Evolutionary conservation across 2,113 vertebrate genomes (phyloP).

Genomic region (Condylura cristata): DNA sequence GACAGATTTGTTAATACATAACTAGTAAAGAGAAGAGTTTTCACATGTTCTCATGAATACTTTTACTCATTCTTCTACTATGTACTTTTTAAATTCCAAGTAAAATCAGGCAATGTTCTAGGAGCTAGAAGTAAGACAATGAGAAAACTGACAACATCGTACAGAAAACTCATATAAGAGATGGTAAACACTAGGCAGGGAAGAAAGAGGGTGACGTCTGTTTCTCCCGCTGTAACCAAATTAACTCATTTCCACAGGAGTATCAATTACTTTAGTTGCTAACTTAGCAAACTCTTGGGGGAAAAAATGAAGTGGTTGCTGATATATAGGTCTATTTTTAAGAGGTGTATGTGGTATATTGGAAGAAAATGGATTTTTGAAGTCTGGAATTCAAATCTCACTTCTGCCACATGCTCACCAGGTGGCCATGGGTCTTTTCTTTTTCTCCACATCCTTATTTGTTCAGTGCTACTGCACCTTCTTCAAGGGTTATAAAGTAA

Average conservation of each 20-base stretch:
- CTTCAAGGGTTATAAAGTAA: not conserved
- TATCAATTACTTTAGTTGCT: not conserved
- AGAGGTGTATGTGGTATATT: not conserved
- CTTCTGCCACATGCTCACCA: not conserved
- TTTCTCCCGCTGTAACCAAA: not conserved
- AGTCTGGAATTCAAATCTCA: not conserved
- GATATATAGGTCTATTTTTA: not conserved
- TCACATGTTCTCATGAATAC: not conserved
- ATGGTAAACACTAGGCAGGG: not conserved
- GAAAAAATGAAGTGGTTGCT: not conserved
- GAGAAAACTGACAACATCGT: not conserved
- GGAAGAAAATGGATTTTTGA: not conserved
- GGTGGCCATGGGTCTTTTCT: not conserved
- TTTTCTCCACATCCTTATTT: not conserved
- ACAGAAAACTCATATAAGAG: not conserved
- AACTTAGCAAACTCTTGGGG: not conserved
- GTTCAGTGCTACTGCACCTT: not conserved
- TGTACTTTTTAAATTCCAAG: not conserved
- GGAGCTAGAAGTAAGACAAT: not conserved
- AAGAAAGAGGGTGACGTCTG: not conserved
- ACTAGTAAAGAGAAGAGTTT: constrained; percentile 10
- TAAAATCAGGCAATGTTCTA: not conserved
- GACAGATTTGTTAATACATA: not conserved
- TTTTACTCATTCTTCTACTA: not conserved
- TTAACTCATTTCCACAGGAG: not conserved